Base-by-base conservation (phyloP, 2,797 vertebrate species). In the Hyperoplus lanceolatus region DNA sequence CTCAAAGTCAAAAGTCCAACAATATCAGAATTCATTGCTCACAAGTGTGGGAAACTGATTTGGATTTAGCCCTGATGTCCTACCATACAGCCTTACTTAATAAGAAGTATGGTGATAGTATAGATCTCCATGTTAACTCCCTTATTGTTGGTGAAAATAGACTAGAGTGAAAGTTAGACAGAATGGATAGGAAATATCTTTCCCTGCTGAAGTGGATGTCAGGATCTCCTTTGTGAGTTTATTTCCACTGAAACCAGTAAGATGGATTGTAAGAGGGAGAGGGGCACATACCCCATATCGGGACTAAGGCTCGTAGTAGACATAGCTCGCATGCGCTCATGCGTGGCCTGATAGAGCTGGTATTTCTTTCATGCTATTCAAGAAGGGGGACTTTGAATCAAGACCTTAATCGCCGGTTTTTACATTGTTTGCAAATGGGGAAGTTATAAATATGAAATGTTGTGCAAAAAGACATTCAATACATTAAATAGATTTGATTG, bases 241-340 rank as follows among this genome's bases (percentile, higher is more conserved):
- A 58, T 77, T 70, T 71, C 69, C 73, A 75, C 65, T 82, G 18
- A 81, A 88, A 76, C 76, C 76, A 80, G 82, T 74, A 64, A 85
- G 82, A 82, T 85, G 83, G 83, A 83, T 75, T 85, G 79, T 83
- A 81, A 72, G 85, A 87, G 89, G 64, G 79, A 82, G 86, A 74
- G 89, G 85, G 90, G 83, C 89, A 80, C 83, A 90, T 83, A 90
- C 85, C 92, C 93, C 92, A 92, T 89, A 91, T 92, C 90, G 91
- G 89, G 91, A 89, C 90, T 81, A 72, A 84, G 78, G 91, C 90
- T 90, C 84, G 90, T 93, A 92, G 91, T 94, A 92, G 84, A 87
- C 95, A 96, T 97, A 96, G 92, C 96, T 96, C 85, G 79, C 87
- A 90, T 86, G 92, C 94, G 90, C 90, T 94, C 90, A 95, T 94